Conservation (phyloP, 2,113 vertebrate species). For the Oryzias celebensis region DNA sequence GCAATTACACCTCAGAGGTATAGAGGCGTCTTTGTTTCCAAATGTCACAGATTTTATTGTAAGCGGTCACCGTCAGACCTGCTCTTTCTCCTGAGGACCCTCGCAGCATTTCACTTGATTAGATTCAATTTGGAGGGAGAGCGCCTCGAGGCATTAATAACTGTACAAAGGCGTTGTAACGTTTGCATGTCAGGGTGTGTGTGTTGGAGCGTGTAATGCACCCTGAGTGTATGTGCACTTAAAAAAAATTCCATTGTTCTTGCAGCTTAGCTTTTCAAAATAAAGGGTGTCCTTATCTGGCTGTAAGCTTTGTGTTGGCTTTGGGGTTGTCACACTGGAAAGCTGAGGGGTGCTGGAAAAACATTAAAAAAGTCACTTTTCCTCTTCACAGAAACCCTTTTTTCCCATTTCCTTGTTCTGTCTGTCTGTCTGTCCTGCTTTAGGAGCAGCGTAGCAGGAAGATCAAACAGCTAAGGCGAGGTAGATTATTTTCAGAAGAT, state of each 20-base stretch:
- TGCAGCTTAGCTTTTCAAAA: slow-evolving; percentile 51
- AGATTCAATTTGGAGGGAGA: slow-evolving; percentile 64
- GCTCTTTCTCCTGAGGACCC: slow-evolving; percentile 59
- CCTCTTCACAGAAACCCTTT: slow-evolving; percentile 22
- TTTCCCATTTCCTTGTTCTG: slow-evolving; percentile 17
- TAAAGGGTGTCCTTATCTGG: slow-evolving; percentile 58
- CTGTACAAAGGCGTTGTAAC: slow-evolving; percentile 50
- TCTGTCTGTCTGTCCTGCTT: slow-evolving; percentile 23
- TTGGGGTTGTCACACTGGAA: slow-evolving; percentile 39
- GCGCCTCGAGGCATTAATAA: slow-evolving; percentile 66
- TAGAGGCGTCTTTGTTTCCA: slow-evolving; percentile 60
- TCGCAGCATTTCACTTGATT: slow-evolving; percentile 72
- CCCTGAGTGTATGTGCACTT: slow-evolving; percentile 35
- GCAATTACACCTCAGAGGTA: slow-evolving; percentile 61
- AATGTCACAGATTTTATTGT: slow-evolving; percentile 71
- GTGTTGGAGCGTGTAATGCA: slow-evolving; percentile 42
- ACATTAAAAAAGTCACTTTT: slow-evolving; percentile 57
- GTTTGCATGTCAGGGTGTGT: slow-evolving; percentile 31
- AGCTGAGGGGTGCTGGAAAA: slow-evolving; percentile 41
- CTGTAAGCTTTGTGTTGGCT: slow-evolving; percentile 62
- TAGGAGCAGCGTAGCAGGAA: slow-evolving; percentile 23
- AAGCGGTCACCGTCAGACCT: slow-evolving; percentile 62
- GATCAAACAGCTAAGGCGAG: slow-evolving; percentile 62
- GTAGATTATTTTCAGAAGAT: slow-evolving; percentile 64
- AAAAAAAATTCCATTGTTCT: slow-evolving; percentile 57